A percentile compares a stretch with the other conserved stretches of the same genome.
phyloP scores from a whole-genome alignment of 2,797 vertebrate genomes.

The Myotis vivesi region DNA sequence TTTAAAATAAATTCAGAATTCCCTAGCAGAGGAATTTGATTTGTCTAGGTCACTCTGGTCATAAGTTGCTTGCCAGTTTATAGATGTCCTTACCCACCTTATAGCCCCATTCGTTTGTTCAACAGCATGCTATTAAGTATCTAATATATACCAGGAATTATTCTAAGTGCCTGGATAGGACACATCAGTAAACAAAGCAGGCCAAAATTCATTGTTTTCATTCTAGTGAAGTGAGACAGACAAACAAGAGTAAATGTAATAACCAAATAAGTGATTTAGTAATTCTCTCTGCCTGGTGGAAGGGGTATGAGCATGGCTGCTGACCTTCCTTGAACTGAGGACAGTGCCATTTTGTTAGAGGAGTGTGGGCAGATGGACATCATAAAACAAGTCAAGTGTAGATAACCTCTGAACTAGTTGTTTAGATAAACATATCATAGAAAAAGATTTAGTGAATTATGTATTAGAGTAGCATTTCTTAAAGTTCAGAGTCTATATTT shows the following conservation, averaged over 20 bases:
- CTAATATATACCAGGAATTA: neutral
- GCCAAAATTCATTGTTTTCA: neutral
- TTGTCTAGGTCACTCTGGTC: neutral
- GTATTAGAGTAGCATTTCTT: neutral
- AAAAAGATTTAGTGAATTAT: neutral
- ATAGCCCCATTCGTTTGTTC: neutral
- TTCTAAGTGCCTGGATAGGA: neutral
- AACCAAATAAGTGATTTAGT: neutral
- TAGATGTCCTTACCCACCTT: neutral
- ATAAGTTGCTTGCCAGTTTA: conserved; percentile 13
- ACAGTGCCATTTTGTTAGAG: neutral
- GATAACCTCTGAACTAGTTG: neutral
- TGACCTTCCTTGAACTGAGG: neutral
- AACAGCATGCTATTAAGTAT: neutral
- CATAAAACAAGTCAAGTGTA: neutral
- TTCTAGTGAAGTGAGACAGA: neutral
- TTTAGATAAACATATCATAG: neutral
- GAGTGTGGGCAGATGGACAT: neutral
- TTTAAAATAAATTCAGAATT: neutral
- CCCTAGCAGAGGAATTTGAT: neutral
- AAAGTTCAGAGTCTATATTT: neutral
- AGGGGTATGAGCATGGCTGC: neutral
- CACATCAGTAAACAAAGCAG: neutral
- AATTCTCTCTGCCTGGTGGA: neutral
- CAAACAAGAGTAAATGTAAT: neutral